Evolutionary conservation across 1,140 invertebrate species (phyloP).

Genomic region (Neotoxoptera formosana): DNA sequence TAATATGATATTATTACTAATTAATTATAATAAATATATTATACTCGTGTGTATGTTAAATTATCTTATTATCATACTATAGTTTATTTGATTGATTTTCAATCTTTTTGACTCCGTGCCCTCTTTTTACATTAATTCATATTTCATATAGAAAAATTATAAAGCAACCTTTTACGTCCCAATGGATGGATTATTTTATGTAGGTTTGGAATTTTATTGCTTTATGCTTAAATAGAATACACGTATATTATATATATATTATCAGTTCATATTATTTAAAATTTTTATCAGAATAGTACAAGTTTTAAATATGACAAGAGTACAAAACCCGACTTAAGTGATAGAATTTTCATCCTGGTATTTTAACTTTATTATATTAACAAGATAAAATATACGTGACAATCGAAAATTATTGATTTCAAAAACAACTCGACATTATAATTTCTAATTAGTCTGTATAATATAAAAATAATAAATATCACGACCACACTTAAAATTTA

Average conservation of each 20-base stretch:
- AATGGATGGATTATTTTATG: neutral
- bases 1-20: too few relatives aligned
- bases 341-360: too few relatives aligned
- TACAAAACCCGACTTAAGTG: neutral
- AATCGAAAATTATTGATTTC: neutral
- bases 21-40: too few relatives aligned
- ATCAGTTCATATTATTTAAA: neutral
- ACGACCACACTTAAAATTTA: neutral
- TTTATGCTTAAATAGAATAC: neutral
- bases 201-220: neutral
- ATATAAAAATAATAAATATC: neutral
- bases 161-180: neutral
- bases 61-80: neutral
- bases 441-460: neutral
- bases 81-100: neutral
- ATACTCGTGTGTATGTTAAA: too few relatives aligned
- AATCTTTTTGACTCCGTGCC: neutral
- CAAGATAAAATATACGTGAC: neutral
- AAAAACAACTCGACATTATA: neutral
- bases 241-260: neutral
- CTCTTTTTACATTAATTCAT: neutral
- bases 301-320: too few relatives aligned
- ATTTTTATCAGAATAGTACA: neutral
- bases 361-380: too few relatives aligned
- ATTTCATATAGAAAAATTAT: neutral